These are phyloP conservation scores for Himantopus leucocephalus DNA, from an alignment of 2,113 vertebrate genomes.

Conservation along the genomic window DNA sequence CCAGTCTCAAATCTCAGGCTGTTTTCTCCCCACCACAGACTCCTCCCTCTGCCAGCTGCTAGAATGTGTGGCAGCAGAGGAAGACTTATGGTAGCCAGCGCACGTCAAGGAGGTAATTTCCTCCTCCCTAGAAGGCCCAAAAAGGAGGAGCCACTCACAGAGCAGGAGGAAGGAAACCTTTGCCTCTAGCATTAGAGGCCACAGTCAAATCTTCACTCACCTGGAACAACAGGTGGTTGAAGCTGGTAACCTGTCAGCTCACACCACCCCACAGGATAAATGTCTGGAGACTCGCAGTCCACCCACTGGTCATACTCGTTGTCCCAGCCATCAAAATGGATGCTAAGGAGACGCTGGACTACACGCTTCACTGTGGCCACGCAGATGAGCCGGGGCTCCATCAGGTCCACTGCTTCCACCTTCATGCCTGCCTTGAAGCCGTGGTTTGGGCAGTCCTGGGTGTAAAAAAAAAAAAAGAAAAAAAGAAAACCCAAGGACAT, in stretches of 20 bases:
- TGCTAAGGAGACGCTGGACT: constrained; percentile 87
- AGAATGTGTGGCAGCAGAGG: background rate
- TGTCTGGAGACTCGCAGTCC: constrained; percentile 92
- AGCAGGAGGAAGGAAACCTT: background rate
- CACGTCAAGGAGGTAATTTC: background rate
- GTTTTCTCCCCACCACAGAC: background rate
- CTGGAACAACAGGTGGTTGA: constrained; percentile 86
- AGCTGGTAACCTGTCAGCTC: constrained; percentile 91
- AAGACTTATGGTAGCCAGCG: background rate
- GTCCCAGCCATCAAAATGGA: constrained; percentile 98
- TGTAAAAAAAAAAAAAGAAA: background rate
- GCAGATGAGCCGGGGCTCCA: constrained; percentile 94
- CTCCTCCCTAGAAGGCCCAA: background rate
- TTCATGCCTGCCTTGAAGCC: constrained; percentile 89
- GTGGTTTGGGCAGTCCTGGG: constrained; percentile 88
- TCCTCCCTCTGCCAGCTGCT: background rate
- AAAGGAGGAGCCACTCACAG: background rate
- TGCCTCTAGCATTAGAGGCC: background rate
- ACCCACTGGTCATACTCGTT: constrained; percentile 97
- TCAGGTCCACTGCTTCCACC: constrained; percentile 94
- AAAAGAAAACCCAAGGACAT: background rate
- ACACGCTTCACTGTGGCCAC: constrained; percentile 90
- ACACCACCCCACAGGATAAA: constrained; percentile 96
- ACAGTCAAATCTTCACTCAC: constrained; percentile 64
- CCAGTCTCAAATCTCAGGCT: background rate